These are phyloP conservation scores for Ditylenchus dipsaci DNA, from an alignment of 1,140 invertebrate species.

Conservation along the genomic window DNA sequence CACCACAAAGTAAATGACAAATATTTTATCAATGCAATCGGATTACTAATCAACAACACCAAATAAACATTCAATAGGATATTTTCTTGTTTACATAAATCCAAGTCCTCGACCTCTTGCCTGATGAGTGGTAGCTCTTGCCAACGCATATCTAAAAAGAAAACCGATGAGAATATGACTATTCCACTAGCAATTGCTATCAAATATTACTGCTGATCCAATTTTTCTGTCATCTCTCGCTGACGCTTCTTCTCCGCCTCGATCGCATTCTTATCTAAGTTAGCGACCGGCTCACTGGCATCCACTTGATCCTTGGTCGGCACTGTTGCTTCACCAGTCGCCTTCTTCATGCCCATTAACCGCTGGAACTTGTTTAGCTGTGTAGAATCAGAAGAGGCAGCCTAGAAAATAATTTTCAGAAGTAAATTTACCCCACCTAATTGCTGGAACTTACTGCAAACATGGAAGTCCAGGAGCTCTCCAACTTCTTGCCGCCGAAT, in stretches of 20 bases:
- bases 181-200: too few relatives aligned
- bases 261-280: neutral
- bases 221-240: slow-evolving; percentile 1
- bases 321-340: neutral
- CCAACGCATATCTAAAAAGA: neutral
- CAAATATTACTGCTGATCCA: slow-evolving; percentile 13
- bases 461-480: slow-evolving; percentile 6
- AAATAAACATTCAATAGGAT: neutral
- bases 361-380: slow-evolving; percentile 16
- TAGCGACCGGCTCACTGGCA: neutral
- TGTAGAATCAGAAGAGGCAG: slow-evolving; percentile 10
- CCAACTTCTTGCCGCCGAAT: neutral
- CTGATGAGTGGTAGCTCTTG: slow-evolving; percentile 16
- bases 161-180: too few relatives aligned
- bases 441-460: neutral
- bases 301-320: neutral
- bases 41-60: neutral
- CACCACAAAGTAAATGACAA: too few relatives aligned
- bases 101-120: slow-evolving; percentile 22
- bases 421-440: too few relatives aligned
- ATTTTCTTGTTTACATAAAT: slow-evolving; percentile 8
- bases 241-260: slow-evolving; percentile 7
- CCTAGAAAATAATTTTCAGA: neutral
- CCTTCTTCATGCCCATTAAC: slow-evolving; percentile 19
- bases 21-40: too few relatives aligned